These are phyloP conservation scores for Herminia tarsipennalis DNA, from an alignment of 2,888 invertebrate species.

Conservation along the genomic window DNA sequence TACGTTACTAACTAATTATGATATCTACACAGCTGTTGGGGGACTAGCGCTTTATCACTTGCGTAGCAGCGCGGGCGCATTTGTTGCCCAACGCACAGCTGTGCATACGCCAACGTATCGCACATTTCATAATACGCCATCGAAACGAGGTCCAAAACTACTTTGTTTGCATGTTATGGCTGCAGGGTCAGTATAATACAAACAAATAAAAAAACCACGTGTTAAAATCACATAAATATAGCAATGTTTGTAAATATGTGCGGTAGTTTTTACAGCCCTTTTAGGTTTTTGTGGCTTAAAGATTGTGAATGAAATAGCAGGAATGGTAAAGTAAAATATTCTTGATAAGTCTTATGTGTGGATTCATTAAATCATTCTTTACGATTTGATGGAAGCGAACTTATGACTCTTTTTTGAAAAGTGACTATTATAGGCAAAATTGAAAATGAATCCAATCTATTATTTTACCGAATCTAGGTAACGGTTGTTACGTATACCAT, in stretches of 20 bases:
- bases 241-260: background rate
- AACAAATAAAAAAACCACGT: conserved; percentile 12
- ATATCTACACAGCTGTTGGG: conserved; percentile 27
- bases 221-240: conserved; percentile 6
- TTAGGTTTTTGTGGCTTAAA: background rate
- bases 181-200: conserved; percentile 12
- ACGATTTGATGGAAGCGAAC: too few relatives aligned
- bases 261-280: background rate
- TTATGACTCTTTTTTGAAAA: background rate
- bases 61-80: conserved; percentile 5
- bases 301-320: too few relatives aligned
- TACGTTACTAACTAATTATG: conserved; percentile 18
- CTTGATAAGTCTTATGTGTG: too few relatives aligned
- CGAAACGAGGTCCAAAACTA: conserved; percentile 19
- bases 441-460: conserved; percentile 10
- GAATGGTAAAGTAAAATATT: too few relatives aligned
- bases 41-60: conserved; percentile 24
- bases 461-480: conserved; percentile 8
- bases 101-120: conserved; percentile 37
- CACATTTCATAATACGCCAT: conserved; percentile 43
- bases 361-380: too few relatives aligned
- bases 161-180: conserved; percentile 22
- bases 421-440: background rate
- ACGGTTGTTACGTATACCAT: conserved; percentile 18
- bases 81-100: conserved; percentile 48